Evolutionary conservation across 2,888 invertebrate species (phyloP).

Genomic region (Monoplex corrugatus): DNA sequence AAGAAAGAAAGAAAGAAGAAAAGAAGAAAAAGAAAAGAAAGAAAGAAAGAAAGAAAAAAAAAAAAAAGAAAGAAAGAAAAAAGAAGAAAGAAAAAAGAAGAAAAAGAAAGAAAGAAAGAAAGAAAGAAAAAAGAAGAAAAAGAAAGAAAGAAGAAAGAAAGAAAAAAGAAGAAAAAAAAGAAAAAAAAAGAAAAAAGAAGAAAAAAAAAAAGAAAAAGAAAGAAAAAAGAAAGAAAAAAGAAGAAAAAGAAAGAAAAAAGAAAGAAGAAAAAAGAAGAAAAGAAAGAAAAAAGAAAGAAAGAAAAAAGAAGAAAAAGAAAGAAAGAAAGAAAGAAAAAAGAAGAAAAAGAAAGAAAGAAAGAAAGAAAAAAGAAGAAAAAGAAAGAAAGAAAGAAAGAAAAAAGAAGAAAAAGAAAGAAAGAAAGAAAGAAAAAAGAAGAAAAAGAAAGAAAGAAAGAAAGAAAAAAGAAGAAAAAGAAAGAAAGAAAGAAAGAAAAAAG

Average conservation of each 20-base stretch:
- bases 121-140: background rate
- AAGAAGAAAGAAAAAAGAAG: background rate
- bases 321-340: background rate
- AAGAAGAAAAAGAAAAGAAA: too few relatives aligned
- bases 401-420: background rate
- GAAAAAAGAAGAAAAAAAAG: background rate
- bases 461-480: background rate
- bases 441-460: background rate
- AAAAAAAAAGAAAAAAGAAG: background rate
- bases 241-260: too few relatives aligned
- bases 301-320: background rate
- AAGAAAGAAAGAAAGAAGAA: too few relatives aligned
- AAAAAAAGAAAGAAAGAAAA: background rate
- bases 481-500: background rate
- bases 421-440: background rate
- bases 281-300: background rate
- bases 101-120: background rate
- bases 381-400: too few relatives aligned
- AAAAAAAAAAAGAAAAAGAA: background rate
- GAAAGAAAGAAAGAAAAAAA: too few relatives aligned
- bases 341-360: background rate
- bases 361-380: background rate
- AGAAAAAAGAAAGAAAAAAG: background rate
- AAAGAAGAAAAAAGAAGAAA: background rate
- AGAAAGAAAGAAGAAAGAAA: background rate